Percentiles rank a stretch among this genome's conserved stretches.
phyloP scores from a whole-genome alignment of 2,888 invertebrate species.

The Cataglyphis rosenhaueri region DNA sequence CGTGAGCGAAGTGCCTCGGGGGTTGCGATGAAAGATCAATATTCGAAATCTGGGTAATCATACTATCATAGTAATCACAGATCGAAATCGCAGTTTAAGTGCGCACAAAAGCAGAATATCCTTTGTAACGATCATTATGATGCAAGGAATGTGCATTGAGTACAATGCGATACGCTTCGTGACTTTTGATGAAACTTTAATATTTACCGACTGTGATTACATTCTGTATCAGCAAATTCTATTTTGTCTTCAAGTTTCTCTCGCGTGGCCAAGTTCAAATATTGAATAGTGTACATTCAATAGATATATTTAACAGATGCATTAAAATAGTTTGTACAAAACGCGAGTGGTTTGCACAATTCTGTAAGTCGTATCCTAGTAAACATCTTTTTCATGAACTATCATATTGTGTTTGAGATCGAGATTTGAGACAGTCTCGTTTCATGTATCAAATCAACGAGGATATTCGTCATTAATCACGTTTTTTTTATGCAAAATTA shows the following conservation, averaged over 20 bases:
- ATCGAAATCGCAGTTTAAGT: neutral
- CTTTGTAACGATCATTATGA: neutral
- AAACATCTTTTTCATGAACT: slow-evolving; percentile 64
- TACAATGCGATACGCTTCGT: slow-evolving; percentile 11
- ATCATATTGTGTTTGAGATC: slow-evolving; percentile 49
- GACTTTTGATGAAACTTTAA: slow-evolving; percentile 53
- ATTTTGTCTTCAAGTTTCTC: slow-evolving; percentile 38
- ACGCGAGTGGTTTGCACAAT: slow-evolving; percentile 61
- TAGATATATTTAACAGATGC: slow-evolving; percentile 57
- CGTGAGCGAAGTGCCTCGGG: slow-evolving; percentile 30
- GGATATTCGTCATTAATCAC: slow-evolving; percentile 6
- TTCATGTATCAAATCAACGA: slow-evolving; percentile 59
- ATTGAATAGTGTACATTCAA: slow-evolving; percentile 71
- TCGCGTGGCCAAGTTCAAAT: slow-evolving; percentile 56
- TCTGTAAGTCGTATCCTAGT: slow-evolving; percentile 64
- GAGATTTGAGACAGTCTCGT: slow-evolving; percentile 48
- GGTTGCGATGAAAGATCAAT: slow-evolving; percentile 48
- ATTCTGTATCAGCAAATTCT: slow-evolving; percentile 60
- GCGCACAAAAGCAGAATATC: neutral
- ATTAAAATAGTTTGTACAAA: slow-evolving; percentile 65
- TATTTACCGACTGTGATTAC: slow-evolving; percentile 67
- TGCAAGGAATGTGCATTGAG: neutral
- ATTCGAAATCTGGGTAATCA: slow-evolving; percentile 51
- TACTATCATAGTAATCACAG: slow-evolving; percentile 38
- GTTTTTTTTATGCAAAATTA: slow-evolving; percentile 57